Base-by-base conservation (phyloP, 2,113 vertebrate species). In the Eidolon helvum region DNA sequence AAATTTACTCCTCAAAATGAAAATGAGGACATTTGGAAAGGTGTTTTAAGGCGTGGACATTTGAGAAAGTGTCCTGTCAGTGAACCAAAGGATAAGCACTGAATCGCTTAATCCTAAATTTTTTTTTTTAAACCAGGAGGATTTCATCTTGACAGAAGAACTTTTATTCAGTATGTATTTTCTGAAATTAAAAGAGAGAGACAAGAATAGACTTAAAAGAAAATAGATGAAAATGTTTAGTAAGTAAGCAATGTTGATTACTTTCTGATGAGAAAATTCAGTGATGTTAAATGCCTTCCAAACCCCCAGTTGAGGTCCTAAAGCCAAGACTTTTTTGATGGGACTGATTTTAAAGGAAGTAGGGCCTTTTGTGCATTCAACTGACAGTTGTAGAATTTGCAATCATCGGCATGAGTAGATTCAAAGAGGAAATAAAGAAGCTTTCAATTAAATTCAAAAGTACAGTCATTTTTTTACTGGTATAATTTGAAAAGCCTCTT, bases 261-360 rank as follows among this genome's bases (percentile, higher is more conserved):
- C 96, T n/a, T 96, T 97, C 63, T 80, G 86, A 84, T 71, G 91
- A 87, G 55, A 97, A 91, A 89, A 98, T 97, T 98, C 69, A 97
- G 96, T 95, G 72, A 98, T 98, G 93, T 97, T 91, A 98, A 98
- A 98, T 95, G 66, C 86, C 97, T 95, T 94, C 35, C 90, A 93
- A 65, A 95, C 95, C 83, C 87, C 78, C 22, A 92, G 86, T 96
- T 63, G 97, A 97, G 96, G 92, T 98, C 98, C 97, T 98, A 94
- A 98, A 97, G 95, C 95, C 97, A 98, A 72, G 93, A 45, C 79
- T 97, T 98, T 97, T 98, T 98, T 98, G 95, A 97, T 97, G 98
- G 96, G 96, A 97, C 96, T 98, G 88, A 69, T 87, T 92, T 90
- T 97, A 94, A 15, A 18, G 96, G 75, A 87, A 97, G 87, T 90